Evolutionary conservation across 2,888 invertebrate species (phyloP), one percentile per base, ranked within the genome.

Genomic region (Lithosia quadra): DNA sequence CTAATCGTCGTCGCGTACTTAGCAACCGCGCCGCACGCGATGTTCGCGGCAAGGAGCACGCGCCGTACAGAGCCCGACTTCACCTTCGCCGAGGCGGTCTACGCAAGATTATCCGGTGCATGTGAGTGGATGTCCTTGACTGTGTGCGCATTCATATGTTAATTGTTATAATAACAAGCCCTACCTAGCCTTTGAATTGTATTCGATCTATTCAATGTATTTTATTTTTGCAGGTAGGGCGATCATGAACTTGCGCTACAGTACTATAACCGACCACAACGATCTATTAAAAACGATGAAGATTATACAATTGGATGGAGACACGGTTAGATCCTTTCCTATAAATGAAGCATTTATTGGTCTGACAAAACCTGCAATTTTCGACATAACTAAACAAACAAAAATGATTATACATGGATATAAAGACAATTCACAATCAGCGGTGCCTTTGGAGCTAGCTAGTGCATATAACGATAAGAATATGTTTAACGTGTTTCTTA

Each of bases 351-450:
- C 95, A 2, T 93, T 86, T 74, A 82, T 80, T 34, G 87, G 87
- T 43, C 86, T 95, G 8, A 91, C 88, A 2, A 88, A 90, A 67
- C 89, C 91, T 0, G 79, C 84, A 2, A 78, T 88, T 71, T 95
- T 91, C 69, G 94, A 95, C 76, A 94, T 95, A 68, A 90, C 90
- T 1, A 94, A 90, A 80, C 92, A 95, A 81, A 94, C 94, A 10
- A 95, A 95, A 87, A 83, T 95, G 69, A 86, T 95, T 53, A 93
- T 95, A 69, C 95, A 95, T 74, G 95, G 95, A 64, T 95, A 89
- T 71, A 93, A 90, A 82, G 95, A 95, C 72, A 91, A 87, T 76
- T 90, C 95, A 24, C 91, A 91, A 76, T 95, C 95, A 10, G 83
- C 89, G 55, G 89, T 95, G 33, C 94, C 95, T 0, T 77, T 86